Conservation (phyloP, 2,113 vertebrate species). For the Cyanoramphus novaezelandiae region DNA sequence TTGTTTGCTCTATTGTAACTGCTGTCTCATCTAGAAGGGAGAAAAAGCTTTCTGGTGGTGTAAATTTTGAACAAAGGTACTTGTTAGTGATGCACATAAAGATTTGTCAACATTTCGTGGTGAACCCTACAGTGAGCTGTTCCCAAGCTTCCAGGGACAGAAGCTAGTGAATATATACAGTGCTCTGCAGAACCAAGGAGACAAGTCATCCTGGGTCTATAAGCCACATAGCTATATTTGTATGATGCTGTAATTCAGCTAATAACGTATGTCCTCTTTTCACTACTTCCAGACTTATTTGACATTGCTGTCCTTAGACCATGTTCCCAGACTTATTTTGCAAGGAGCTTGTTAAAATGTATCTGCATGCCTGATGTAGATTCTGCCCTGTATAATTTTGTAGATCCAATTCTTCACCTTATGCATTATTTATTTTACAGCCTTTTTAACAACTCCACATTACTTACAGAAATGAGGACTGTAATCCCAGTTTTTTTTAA, state of each 20-base stretch:
- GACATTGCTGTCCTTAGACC: not conserved
- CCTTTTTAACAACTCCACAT: not conserved
- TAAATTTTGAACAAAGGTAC: not conserved
- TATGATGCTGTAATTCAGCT: not conserved
- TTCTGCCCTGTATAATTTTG: not conserved
- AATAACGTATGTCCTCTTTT: not conserved
- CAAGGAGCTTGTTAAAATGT: not conserved
- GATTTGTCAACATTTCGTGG: not conserved
- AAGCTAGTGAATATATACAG: not conserved
- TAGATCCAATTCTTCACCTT: not conserved
- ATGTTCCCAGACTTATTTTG: not conserved
- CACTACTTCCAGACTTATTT: not conserved
- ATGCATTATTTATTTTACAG: constrained; percentile 20
- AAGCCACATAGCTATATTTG: accelerated
- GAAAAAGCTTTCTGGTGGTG: not conserved
- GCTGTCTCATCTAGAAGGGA: not conserved
- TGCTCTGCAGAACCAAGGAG: not conserved
- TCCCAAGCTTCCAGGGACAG: not conserved
- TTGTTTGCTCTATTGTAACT: not conserved
- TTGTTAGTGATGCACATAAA: not conserved
- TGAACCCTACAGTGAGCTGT: accelerated
- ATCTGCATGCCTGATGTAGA: not conserved
- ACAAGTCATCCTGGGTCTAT: not conserved
- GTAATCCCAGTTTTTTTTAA: not conserved
- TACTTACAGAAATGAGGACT: not conserved